Conservation (phyloP, 2,888 invertebrate genomes). For the Hoplodrina blanda region DNA sequence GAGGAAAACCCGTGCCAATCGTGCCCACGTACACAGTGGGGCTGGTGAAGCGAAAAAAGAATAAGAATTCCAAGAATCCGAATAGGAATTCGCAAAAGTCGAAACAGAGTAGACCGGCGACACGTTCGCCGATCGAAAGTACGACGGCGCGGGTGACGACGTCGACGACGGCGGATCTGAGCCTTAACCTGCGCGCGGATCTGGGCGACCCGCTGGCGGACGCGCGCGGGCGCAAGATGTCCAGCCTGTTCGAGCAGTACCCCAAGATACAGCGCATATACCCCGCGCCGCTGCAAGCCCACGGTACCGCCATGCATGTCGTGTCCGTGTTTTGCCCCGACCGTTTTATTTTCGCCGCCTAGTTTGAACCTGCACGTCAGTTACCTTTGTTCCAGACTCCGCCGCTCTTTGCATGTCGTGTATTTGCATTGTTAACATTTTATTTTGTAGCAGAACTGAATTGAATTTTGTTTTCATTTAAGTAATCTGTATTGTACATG, state of each 20-base stretch:
- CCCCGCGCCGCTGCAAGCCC: constrained; percentile 91
- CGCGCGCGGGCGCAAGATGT: constrained; percentile 91
- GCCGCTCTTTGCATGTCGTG: constrained; percentile 84
- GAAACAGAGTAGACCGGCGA: constrained; percentile 89
- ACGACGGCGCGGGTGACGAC: constrained; percentile 82
- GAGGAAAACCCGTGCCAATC: constrained; percentile 82
- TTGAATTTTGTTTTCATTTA: constrained; percentile 70
- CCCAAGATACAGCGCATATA: constrained; percentile 95
- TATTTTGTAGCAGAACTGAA: constrained; percentile 72
- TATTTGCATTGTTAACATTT: constrained; percentile 80
- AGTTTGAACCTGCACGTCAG: constrained; percentile 83
- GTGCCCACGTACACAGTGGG: constrained; percentile 87
- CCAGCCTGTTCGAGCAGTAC: constrained; percentile 93
- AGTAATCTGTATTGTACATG: constrained; percentile 55
- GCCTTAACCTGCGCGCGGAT: constrained; percentile 84
- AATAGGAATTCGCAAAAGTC: constrained; percentile 87
- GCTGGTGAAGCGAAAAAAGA: constrained; percentile 89
- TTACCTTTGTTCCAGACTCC: constrained; percentile 78
- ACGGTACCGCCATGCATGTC: constrained; percentile 86
- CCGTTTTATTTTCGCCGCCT: constrained; percentile 79
- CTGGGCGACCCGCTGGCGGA: constrained; percentile 84
- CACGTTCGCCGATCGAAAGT: constrained; percentile 88
- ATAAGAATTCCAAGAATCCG: constrained; percentile 90
- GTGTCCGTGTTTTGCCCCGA: constrained; percentile 75
- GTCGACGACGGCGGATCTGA: constrained; percentile 80